Evolutionary conservation across 23 tunicate genomes (phyloP).

Genomic region (Halocynthia roretzi): DNA sequence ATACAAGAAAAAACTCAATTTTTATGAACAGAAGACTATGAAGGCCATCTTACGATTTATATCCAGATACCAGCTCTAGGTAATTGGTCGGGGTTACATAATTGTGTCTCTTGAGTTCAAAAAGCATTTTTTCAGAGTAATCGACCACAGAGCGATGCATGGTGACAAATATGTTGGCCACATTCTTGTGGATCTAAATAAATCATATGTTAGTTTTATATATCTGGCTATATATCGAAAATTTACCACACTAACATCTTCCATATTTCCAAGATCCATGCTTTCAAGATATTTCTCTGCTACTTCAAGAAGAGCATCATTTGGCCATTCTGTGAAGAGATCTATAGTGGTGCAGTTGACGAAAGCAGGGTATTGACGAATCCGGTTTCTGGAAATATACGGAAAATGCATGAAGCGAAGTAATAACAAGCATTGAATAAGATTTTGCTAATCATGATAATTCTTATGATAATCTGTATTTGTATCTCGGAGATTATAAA

Average conservation of each 20-base stretch:
- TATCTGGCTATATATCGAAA: not conserved
- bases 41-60: conserved; percentile 52
- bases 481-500: too few species aligned
- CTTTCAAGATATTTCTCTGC: conserved; percentile 94
- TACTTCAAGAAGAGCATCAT: conserved; percentile 93
- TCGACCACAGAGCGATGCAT: conserved; percentile 95
- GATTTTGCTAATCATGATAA: too few species aligned
- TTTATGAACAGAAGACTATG: too few species aligned
- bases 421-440: too few species aligned
- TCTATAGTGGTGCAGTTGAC: conserved; percentile 96
- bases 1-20: too few species aligned
- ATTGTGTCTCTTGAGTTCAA: conserved; percentile 93
- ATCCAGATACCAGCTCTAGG: conserved; percentile 90
- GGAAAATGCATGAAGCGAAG: too few species aligned
- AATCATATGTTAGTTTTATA: not conserved
- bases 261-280: conserved; percentile 75
- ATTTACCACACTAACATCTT: conserved; percentile 50
- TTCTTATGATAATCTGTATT: too few species aligned
- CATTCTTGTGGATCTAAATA: conserved; percentile 68
- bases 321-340: conserved; percentile 91
- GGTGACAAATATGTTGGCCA: conserved; percentile 82
- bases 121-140: conserved; percentile 70
- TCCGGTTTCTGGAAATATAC: conserved; percentile 51
- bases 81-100: conserved; percentile 98
- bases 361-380: conserved; percentile 97